Evolutionary conservation across 1,140 invertebrate species (phyloP), one percentile per base, ranked within the genome.

Genomic region (Trichomalopsis sarcophagae): DNA sequence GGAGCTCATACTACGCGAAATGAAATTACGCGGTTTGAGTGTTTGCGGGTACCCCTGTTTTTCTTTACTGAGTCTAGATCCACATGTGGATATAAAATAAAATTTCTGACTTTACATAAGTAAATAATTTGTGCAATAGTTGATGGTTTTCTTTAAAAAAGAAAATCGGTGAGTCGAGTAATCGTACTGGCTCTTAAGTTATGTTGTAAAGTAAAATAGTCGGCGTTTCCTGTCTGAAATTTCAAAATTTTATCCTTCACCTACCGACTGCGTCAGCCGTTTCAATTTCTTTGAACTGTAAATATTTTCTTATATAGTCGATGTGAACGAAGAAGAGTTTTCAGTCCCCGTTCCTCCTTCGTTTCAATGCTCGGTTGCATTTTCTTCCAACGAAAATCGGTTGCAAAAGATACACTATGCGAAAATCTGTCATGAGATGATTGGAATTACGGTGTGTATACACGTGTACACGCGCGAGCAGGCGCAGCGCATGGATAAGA

Each of bases 361-460:
- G 10, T 71, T 76, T 84, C 21, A 81, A n/a, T 23, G 78, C 82
- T 88, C 77, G 84, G 81, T 88, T 88, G 89, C 89, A 89, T 87
- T 89, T 89, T 90, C 89, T 89, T 90, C 87, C 89, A 89, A 86
- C 86, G 14, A 80, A 83, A 87, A 85, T 55, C 74, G 84, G 74
- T 85, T 86, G 84, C 71, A 88, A 90, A 77, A 7, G 62, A 80
- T 76, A 84, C 13, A 73, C 17, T 47, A 30, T 84, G 33, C 33
- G 68, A 73, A 76, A 85, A 23, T 78, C n/a, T 74, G 80, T 88
- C 87, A 84, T 87, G 33, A 77, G 75, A 77, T 90, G 88, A 86
- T 89, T 89, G 87, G 87, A 89, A 87, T 87, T 89, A 88, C 87
- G 87, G 87, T 90, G 89, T 86, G 89, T 89, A 89, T 87, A 87